phyloP scores from a whole-genome alignment of 2,797 vertebrate genomes.

The Acomys russatus region DNA sequence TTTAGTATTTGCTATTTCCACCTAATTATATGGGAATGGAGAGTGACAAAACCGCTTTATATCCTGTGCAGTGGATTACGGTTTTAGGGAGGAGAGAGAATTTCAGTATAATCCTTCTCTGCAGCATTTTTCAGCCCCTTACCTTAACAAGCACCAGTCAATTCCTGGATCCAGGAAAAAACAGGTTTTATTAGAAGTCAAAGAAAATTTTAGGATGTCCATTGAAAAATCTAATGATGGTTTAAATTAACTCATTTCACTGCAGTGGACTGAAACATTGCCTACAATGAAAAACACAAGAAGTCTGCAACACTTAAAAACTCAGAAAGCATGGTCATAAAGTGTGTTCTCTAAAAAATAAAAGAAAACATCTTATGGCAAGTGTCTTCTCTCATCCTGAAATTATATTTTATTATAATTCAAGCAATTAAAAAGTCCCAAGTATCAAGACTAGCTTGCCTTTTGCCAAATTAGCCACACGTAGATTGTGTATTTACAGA shows the following conservation, averaged over 20 bases:
- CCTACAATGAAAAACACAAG: background rate
- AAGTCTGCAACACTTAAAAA: background rate
- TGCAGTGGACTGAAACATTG: background rate
- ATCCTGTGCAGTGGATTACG: conserved; percentile 50
- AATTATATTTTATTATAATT: background rate
- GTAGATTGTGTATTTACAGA: background rate
- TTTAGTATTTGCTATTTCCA: conserved; percentile 50
- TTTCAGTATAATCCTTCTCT: conserved; percentile 59
- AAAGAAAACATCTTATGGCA: background rate
- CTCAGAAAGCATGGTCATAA: background rate
- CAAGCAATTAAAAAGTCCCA: background rate
- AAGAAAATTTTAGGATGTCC: conserved; percentile 51
- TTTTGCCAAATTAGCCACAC: background rate
- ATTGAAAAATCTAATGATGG: conserved; percentile 4
- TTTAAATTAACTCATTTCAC: conserved; percentile 10
- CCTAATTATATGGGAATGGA: background rate
- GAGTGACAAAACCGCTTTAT: conserved; percentile 8
- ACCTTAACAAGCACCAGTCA: conserved; percentile 48
- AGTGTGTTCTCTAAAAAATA: conserved; percentile 35
- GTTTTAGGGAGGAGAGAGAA: conserved; percentile 33
- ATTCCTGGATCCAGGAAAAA: conserved; percentile 24
- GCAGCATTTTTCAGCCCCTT: background rate
- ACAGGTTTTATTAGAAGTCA: background rate
- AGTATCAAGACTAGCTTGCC: background rate
- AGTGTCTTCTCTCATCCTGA: background rate